phyloP scores from a whole-genome alignment of 2,113 vertebrate species.

The Ramphastos sulfuratus region DNA sequence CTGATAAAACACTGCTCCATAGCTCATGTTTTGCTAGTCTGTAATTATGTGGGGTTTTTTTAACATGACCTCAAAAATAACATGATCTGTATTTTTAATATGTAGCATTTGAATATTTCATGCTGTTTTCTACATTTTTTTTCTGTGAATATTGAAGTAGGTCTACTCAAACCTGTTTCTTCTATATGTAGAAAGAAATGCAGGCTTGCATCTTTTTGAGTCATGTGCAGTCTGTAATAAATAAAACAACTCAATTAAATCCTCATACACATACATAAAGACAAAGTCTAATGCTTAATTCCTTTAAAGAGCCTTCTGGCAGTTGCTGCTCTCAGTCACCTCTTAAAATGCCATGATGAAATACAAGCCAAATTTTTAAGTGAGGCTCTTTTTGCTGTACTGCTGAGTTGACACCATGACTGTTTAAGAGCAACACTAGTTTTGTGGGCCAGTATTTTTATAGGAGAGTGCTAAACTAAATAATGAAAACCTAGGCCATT shows the following conservation, averaged over 20 bases:
- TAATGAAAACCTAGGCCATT: background rate
- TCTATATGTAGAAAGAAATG: background rate
- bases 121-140: background rate
- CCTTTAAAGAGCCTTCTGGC: background rate
- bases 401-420: background rate
- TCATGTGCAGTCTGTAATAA: background rate
- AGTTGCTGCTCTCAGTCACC: background rate
- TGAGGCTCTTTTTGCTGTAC: background rate
- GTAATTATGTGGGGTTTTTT: background rate
- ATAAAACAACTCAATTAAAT: background rate
- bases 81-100: background rate
- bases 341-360: background rate
- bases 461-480: background rate
- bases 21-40: background rate
- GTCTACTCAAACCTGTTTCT: background rate
- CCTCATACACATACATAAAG: background rate
- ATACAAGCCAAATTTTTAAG: background rate
- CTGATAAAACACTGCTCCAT: background rate
- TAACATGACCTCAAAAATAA: background rate
- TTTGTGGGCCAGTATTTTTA: background rate
- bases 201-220: background rate
- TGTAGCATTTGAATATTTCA: background rate
- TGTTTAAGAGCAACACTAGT: background rate
- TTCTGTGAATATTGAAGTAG: background rate
- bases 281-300: background rate